Conservation (phyloP, 2,113 vertebrate genomes). For the Corvus moneduloides region DNA sequence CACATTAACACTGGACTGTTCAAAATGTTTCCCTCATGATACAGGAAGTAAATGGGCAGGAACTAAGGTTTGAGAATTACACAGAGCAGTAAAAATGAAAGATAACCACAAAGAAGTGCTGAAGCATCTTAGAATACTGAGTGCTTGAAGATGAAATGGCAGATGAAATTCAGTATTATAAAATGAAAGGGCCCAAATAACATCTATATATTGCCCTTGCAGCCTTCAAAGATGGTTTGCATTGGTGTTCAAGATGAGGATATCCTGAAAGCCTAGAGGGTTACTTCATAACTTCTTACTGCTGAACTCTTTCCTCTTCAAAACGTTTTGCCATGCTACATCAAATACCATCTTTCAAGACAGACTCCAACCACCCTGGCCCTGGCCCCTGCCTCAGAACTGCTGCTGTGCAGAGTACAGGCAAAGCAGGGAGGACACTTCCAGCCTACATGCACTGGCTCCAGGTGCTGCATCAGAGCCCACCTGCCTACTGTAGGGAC, state of each 20-base stretch:
- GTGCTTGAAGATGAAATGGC: neutral
- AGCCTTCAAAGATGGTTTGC: neutral
- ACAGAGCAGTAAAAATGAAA: neutral
- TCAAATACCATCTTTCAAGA: neutral
- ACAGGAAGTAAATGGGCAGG: neutral
- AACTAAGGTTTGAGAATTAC: neutral
- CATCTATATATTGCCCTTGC: neutral
- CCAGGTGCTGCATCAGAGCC: neutral
- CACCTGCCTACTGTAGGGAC: neutral
- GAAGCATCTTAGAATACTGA: neutral
- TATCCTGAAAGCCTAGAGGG: neutral
- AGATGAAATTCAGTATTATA: neutral
- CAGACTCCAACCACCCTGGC: neutral
- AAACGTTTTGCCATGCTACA: neutral
- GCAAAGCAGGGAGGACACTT: neutral
- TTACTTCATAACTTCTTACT: neutral
- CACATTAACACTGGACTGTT: neutral
- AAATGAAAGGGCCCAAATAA: neutral
- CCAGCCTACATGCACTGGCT: neutral
- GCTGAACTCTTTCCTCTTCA: neutral
- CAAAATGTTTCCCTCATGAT: neutral
- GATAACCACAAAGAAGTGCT: neutral
- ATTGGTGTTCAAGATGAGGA: neutral
- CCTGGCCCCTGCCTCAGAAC: neutral
- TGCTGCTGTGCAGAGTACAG: neutral